Evolutionary conservation across 2,113 vertebrate species (phyloP).

Genomic region (Aldabrachelys gigantea): DNA sequence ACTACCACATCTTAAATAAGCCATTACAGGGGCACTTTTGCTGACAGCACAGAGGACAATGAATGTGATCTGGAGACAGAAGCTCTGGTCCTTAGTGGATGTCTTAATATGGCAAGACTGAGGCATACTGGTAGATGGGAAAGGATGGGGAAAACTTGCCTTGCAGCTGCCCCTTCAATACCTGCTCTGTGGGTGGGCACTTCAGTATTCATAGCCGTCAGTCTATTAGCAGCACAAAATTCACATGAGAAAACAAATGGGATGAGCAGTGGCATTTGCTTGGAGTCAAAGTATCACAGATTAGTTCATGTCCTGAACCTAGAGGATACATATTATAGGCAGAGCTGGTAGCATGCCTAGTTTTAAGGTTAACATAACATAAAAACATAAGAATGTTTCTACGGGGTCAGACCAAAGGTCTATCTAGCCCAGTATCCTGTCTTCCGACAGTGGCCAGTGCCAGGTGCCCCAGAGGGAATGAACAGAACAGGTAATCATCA

Average conservation of each 20-base stretch:
- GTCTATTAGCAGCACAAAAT: background rate
- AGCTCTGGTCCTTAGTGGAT: background rate
- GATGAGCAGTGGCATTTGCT: background rate
- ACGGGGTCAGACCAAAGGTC: too few species aligned
- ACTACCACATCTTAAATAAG: background rate
- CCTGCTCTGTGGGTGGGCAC: background rate
- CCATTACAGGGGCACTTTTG: background rate
- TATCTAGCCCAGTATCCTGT: too few species aligned
- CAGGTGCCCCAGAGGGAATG: too few species aligned
- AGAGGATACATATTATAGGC: slow-evolving; percentile 43
- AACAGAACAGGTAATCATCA: too few species aligned
- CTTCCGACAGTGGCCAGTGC: too few species aligned
- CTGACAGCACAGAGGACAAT: background rate
- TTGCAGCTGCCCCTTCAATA: background rate
- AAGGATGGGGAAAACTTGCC: background rate
- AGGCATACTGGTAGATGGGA: background rate
- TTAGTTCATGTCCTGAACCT: slow-evolving; percentile 49
- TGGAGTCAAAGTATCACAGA: slow-evolving; percentile 51
- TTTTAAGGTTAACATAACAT: background rate
- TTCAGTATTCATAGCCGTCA: too few species aligned
- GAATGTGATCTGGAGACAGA: background rate
- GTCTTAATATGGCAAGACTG: background rate
- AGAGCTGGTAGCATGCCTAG: slow-evolving; percentile 17
- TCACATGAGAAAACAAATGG: background rate
- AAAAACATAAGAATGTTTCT: too few species aligned